Evolutionary conservation across 92 coral and sea anemone species (phyloP), one percentile per base, ranked within the genome.

Genomic region (Porites evermanni): DNA sequence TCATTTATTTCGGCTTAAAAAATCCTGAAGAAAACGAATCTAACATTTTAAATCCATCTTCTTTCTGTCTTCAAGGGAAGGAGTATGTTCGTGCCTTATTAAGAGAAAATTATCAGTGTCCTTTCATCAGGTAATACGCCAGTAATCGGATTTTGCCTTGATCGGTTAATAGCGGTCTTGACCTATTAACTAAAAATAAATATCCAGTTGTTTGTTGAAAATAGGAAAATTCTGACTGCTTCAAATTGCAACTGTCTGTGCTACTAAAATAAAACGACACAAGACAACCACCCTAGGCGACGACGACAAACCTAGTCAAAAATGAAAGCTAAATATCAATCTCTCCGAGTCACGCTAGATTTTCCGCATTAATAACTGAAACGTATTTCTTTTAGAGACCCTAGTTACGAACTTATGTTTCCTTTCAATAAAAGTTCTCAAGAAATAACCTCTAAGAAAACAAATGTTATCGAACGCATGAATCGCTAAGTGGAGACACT

Each of bases 361-460:
- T 24, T 58, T 77, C 80, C 0, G 21, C 32, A 16, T 20, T 26
- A 32, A 59, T 56, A 29, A 6, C 14, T 14, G 80, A 59, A 14
- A 20, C 38, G 11, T 79, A 24, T 65, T 64, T 79, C 72, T 20
- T 38, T 78, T 64, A 7, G 23, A 3, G 60, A 76, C 64, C 63
- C 19, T 79, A 79, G 83, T 47, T 65, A 79, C 72, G 21, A 19
- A 64, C 61, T 26, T 23, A 64, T 79, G 83, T 79, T 79, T 64
- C 64, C 63, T 64, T 79, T 12, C 12, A 51, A 79, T 50, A 79
- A 79, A 4, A 51, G 61, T 32, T 64, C 64, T 79, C 44, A 63
- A 38, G 72, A 47, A 64, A 64, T 75, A 20, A 17, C 72, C 44
- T 6, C 8, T 11, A 2, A 10, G 13, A 19, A 79, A 10, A 59